A percentile compares a stretch with the other conserved stretches of the same genome.
Conservation (phyloP, 2,797 vertebrate species). For the Pangasius djambal region DNA sequence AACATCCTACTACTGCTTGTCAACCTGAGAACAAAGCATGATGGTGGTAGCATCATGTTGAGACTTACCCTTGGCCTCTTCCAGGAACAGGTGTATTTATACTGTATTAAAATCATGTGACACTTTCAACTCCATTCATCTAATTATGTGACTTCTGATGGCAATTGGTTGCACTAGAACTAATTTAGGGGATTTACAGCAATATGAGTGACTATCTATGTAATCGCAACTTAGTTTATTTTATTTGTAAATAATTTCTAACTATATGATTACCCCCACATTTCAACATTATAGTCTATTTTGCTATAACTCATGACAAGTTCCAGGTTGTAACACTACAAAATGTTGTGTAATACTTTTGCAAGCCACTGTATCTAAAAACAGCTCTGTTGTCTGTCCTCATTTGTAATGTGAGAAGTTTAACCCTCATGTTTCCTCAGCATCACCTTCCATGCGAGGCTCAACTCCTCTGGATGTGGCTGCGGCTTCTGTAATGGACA, state of each 20-base stretch:
- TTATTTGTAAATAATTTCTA: no score
- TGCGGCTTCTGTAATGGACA: conserved; percentile 96
- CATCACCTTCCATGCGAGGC: conserved; percentile 94
- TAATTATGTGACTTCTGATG: not conserved
- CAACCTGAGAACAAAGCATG: not conserved
- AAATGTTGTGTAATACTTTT: not conserved
- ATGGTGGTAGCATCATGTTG: not conserved
- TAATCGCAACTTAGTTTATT: not conserved
- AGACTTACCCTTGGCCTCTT: not conserved
- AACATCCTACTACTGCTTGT: not conserved
- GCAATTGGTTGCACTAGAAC: not conserved
- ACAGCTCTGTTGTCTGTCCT: not conserved
- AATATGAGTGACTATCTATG: not conserved
- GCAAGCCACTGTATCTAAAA: not conserved
- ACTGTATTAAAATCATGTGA: not conserved
- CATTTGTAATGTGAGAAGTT: not conserved
- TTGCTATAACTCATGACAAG: not conserved
- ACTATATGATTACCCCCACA: not conserved
- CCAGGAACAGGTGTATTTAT: not conserved
- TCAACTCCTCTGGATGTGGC: conserved; percentile 95
- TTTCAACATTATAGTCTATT: not conserved
- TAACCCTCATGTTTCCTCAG: conserved; percentile 65
- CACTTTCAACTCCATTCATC: not conserved
- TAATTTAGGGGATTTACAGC: not conserved
- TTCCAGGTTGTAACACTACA: not conserved